Conservation (phyloP, 1,140 invertebrate species). For the Calephelis nemesis region DNA sequence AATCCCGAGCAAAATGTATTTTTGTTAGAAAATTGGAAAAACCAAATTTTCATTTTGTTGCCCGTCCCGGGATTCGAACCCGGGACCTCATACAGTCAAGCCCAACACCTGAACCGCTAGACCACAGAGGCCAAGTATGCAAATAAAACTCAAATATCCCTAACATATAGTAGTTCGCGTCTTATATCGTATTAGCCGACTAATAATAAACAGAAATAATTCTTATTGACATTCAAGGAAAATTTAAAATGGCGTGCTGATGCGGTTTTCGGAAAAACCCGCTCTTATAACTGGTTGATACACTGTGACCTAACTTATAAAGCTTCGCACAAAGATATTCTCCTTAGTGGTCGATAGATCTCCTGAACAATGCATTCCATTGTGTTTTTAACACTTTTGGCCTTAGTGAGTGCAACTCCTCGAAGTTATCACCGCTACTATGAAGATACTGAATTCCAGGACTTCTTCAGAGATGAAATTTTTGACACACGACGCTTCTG, state of each 20-base stretch:
- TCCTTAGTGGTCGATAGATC: neutral
- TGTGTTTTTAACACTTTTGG: neutral
- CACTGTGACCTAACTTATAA: neutral
- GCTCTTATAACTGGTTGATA: neutral
- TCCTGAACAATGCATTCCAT: neutral
- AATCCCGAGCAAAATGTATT: too few species aligned
- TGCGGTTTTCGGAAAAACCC: neutral
- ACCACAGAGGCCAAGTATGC: too few species aligned
- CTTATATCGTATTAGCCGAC: too few species aligned
- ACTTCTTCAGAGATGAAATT: constrained; percentile 2
- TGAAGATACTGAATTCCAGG: neutral
- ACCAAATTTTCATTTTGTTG: too few species aligned
- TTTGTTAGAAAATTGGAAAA: too few species aligned
- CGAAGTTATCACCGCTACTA: neutral
- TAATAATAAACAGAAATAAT: neutral
- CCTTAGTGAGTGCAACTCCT: neutral
- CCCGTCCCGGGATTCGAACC: too few species aligned
- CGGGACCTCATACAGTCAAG: too few species aligned
- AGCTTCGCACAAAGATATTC: neutral
- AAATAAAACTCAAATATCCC: too few species aligned
- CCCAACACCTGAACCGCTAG: too few species aligned
- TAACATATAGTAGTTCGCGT: too few species aligned
- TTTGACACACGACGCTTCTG: neutral
- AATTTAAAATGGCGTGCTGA: neutral
- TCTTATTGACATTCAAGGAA: neutral